Percentiles rank a stretch among this genome's conserved stretches.
Conservation (phyloP, 2,113 vertebrate genomes). For the Fulmarus glacialis region DNA sequence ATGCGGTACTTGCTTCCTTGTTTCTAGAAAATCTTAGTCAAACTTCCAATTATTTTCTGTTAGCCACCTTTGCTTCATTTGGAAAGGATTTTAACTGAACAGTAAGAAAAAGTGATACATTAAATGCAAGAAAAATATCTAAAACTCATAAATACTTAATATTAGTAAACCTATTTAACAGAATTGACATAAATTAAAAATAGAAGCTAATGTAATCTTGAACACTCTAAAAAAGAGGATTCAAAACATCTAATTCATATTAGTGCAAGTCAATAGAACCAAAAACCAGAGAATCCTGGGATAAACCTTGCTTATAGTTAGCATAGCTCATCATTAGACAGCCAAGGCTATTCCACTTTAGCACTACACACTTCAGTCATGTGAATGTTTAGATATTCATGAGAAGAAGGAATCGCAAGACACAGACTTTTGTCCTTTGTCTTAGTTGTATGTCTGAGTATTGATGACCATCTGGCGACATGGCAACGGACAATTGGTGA, state of each 20-base stretch:
- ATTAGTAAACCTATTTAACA: neutral
- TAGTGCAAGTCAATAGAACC: neutral
- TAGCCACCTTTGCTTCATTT: slow-evolving; percentile 5
- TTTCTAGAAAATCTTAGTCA: slow-evolving; percentile 33
- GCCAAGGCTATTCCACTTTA: neutral
- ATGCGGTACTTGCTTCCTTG: slow-evolving; percentile 28
- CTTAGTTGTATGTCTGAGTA: neutral
- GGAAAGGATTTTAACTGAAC: neutral
- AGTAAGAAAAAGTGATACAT: neutral
- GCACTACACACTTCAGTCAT: neutral
- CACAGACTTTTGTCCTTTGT: neutral
- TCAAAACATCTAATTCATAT: neutral
- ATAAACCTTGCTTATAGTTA: neutral
- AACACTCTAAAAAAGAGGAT: neutral
- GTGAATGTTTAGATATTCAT: neutral
- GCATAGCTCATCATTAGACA: neutral
- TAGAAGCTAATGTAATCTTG: neutral
- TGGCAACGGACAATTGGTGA: neutral
- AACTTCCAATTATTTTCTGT: slow-evolving; percentile 22
- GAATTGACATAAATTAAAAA: neutral
- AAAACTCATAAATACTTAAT: neutral
- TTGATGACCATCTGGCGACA: neutral
- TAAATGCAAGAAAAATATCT: neutral
- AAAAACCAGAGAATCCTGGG: neutral
- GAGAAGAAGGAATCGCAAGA: neutral